phyloP scores from a whole-genome alignment of 2,888 invertebrate genomes.

The Limnephilus marmoratus region DNA sequence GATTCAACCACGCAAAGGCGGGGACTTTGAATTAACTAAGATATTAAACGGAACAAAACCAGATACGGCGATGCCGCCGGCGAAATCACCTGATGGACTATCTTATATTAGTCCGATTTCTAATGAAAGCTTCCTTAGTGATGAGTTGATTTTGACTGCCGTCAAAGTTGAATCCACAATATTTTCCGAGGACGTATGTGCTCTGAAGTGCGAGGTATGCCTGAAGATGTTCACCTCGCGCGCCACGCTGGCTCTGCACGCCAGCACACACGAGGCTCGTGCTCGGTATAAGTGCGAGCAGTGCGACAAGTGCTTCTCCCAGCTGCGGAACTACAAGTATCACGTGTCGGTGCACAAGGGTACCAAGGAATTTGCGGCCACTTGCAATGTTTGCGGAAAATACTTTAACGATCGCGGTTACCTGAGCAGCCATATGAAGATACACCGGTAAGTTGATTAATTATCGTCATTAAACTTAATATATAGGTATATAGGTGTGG shows the following conservation, averaged over 20 bases:
- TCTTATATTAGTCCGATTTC: background rate
- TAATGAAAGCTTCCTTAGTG: background rate
- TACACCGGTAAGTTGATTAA: slow-evolving; percentile 78
- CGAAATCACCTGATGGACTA: background rate
- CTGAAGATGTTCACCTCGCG: slow-evolving; percentile 68
- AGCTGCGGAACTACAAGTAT: slow-evolving; percentile 90
- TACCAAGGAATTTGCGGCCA: slow-evolving; percentile 88
- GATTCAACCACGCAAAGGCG: background rate
- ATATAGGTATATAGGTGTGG: background rate
- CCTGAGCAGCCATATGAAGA: slow-evolving; percentile 91
- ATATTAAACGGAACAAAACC: background rate
- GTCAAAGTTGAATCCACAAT: background rate
- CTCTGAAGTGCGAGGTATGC: slow-evolving; percentile 72
- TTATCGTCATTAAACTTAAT: background rate
- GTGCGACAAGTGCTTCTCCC: slow-evolving; percentile 89
- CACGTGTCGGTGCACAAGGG: slow-evolving; percentile 89
- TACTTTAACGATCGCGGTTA: slow-evolving; percentile 91
- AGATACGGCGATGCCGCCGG: background rate
- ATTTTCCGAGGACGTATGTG: slow-evolving; percentile 59
- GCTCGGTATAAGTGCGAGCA: slow-evolving; percentile 77
- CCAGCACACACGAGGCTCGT: slow-evolving; percentile 54
- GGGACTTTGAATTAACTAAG: slow-evolving; percentile 3
- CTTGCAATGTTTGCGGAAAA: slow-evolving; percentile 83
- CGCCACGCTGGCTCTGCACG: slow-evolving; percentile 69
- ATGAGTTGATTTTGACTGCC: background rate